phyloP scores from a whole-genome alignment of 2,113 vertebrate species.

The Hypanus sabinus region DNA sequence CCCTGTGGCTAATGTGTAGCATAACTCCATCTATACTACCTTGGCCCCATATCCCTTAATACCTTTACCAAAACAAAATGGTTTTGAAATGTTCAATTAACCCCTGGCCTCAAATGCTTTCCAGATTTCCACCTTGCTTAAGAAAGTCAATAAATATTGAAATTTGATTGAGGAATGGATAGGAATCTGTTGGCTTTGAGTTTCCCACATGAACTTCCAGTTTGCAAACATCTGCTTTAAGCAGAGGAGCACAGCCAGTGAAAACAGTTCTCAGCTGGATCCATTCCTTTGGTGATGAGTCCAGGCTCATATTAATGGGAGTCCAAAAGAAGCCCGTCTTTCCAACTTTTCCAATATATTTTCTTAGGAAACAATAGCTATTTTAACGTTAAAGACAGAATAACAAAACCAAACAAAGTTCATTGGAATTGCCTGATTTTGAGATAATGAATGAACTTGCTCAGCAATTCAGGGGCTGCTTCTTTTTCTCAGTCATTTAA shows the following conservation, averaged over 20 bases:
- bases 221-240: background rate
- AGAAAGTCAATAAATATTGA: background rate
- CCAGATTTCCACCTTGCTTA: background rate
- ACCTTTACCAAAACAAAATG: background rate
- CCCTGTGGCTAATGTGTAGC: background rate
- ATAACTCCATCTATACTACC: background rate
- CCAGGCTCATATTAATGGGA: background rate
- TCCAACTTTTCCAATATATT: background rate
- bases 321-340: background rate
- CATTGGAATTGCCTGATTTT: background rate
- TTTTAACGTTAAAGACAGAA: background rate
- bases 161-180: background rate
- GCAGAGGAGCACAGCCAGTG: background rate
- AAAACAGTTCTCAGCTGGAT: background rate
- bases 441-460: background rate
- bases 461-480: no score
- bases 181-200: background rate
- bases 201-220: background rate
- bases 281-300: background rate
- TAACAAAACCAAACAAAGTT: background rate
- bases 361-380: background rate
- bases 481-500: no score
- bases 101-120: background rate
- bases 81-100: slow-evolving; percentile 6
- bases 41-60: background rate